A percentile compares a stretch with the other conserved stretches of the same genome.
These are phyloP conservation scores for Dendrophyllia cribrosa DNA, from an alignment of 64 coral and sea anemone species.

Conservation along the genomic window DNA sequence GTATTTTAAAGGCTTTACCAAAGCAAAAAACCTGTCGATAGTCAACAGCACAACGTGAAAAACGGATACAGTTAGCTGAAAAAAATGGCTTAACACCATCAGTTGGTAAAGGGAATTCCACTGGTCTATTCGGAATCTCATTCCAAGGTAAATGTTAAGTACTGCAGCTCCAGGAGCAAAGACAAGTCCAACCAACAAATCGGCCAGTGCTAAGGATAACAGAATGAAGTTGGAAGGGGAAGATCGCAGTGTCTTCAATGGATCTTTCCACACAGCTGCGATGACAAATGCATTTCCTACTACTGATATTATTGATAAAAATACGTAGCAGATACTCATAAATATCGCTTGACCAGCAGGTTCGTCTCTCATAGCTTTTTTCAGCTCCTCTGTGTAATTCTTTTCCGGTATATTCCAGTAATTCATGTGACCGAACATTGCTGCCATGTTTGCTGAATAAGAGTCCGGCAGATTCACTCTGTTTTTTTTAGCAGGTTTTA, in stretches of 20 bases:
- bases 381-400: not conserved
- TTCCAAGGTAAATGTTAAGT: not conserved
- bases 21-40: conserved; percentile 28
- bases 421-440: not conserved
- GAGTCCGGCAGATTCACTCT: too few species aligned
- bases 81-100: not conserved
- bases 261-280: conserved; percentile 34
- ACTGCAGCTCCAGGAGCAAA: not conserved
- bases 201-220: not conserved
- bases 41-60: conserved; percentile 21
- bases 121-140: not conserved
- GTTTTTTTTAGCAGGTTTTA: too few species aligned
- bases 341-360: not conserved
- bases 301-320: not conserved
- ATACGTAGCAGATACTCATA: not conserved
- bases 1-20: conserved; percentile 46
- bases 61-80: not conserved
- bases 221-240: conserved; percentile 11
- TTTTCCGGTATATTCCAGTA: not conserved
- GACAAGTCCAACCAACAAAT: conserved; percentile 2
- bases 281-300: conserved; percentile 40
- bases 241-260: not conserved
- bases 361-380: not conserved
- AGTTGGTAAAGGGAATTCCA: not conserved
- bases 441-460: not conserved